phyloP scores from a whole-genome alignment of 1,140 invertebrate genomes.

The Potamilus streckersoni region DNA sequence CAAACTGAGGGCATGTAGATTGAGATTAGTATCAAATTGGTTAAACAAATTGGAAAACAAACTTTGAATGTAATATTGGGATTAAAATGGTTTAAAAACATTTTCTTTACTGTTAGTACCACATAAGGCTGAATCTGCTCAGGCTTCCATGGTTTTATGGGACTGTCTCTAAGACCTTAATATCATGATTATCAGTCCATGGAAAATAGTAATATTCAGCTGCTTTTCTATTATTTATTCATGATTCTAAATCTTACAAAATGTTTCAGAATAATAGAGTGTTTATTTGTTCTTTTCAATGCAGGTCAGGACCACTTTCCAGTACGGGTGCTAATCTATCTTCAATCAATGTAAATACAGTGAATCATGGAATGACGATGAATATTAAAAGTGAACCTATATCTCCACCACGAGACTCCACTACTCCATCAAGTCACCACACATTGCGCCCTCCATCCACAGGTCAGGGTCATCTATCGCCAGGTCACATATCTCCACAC shows the following conservation, averaged over 20 bases:
- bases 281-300: constrained; percentile 6
- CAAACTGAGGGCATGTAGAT: no score
- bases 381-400: constrained; percentile 96
- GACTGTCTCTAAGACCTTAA: no score
- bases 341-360: constrained; percentile 80
- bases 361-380: constrained; percentile 80
- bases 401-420: constrained; percentile 83
- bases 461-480: constrained; percentile 44
- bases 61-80: no score
- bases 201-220: background rate
- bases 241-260: background rate
- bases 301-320: constrained; percentile 30
- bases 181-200: no score
- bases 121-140: no score
- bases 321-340: constrained; percentile 47
- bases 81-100: no score
- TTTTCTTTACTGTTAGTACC: no score
- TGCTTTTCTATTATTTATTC: background rate
- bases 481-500: constrained; percentile 48
- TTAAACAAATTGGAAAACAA: no score
- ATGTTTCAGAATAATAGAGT: background rate
- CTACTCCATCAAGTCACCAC: constrained; percentile 55
- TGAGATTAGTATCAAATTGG: no score
- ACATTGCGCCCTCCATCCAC: constrained; percentile 53
- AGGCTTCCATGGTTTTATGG: no score